Base-by-base conservation (phyloP, 1,140 invertebrate genomes). In the Drosophila melanogaster region DNA sequence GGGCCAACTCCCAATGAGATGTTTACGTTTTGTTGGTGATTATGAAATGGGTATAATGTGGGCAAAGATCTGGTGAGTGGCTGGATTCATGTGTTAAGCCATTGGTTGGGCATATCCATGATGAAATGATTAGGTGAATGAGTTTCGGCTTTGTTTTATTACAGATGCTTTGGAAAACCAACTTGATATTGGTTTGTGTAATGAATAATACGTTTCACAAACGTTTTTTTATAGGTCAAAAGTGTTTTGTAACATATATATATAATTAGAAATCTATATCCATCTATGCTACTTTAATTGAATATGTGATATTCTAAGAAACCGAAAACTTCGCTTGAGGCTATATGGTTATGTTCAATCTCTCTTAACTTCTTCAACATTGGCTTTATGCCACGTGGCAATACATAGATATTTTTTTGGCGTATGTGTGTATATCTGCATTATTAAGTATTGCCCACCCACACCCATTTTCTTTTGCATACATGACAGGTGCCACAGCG, bases 1-100 rank as follows among this genome's bases (percentile, higher is more conserved):
- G 49, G 50, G 26, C 35, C n/a, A 38, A 35, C 41, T 57, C 19
- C 50, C 35, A 70, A 57, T 49, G 67, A 57, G 43, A 65, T 62
- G 38, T 70, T 70, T 57, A 57, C 53, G 64, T 56, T 69, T 54
- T 69, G 62, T 57, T 69, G 50, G 47, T 70, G 67, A 70, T 70
- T 70, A 57, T 70, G 51, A 57, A 49, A 57, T 70, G 67, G 35
- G 37, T 70, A 49, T 70, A 44, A 57, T 70, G 37, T n/a, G 14
- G 35, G 17, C 14, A 19, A 22, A 41, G 8, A 38, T 15, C 22
- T 15, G 50, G 38, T 55, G 49, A 55, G 41, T 19, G 12, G 3
- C 4, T 14, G 49, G 14, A 37, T 37, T 60, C 41, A n/a, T 43
- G 46, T 4, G 40, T 17, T 37, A 12, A 65, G 33, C 43, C 64